phyloP scores from a whole-genome alignment of 2,113 vertebrate genomes.

The Dicentrarchus labrax region DNA sequence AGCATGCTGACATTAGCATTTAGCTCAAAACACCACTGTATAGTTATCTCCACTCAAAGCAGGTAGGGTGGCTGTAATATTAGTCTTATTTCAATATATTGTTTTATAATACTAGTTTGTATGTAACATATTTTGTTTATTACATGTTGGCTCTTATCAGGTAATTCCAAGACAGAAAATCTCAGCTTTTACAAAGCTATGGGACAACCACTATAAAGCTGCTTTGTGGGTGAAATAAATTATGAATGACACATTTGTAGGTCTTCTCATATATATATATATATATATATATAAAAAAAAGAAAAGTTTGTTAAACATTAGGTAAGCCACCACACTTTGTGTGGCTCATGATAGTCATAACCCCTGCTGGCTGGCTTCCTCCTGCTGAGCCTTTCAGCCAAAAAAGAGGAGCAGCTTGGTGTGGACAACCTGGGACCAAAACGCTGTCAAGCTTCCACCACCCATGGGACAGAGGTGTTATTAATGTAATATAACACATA shows the following conservation, averaged over 20 bases:
- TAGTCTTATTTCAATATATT: too few species aligned
- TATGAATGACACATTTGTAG: neutral
- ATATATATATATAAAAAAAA: too few species aligned
- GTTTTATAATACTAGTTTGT: neutral
- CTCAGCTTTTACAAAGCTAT: neutral
- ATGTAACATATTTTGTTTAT: neutral
- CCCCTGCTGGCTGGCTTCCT: slow-evolving; percentile 64
- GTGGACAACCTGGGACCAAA: slow-evolving; percentile 63
- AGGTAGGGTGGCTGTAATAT: too few species aligned
- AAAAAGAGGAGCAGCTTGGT: slow-evolving; percentile 64
- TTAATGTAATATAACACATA: slow-evolving; percentile 81
- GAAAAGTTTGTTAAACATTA: slow-evolving; percentile 16
- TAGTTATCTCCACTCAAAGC: too few species aligned
- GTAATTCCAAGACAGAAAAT: neutral
- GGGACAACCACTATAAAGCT: neutral
- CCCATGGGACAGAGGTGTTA: slow-evolving; percentile 77
- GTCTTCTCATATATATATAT: too few species aligned
- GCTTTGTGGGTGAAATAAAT: slow-evolving; percentile 7
- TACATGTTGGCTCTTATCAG: neutral
- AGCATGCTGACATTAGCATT: too few species aligned
- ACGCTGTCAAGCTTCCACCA: slow-evolving; percentile 64
- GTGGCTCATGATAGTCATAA: slow-evolving; percentile 45
- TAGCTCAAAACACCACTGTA: too few species aligned
- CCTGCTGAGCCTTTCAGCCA: slow-evolving; percentile 63
- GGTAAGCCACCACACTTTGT: slow-evolving; percentile 25